Evolutionary conservation across 2,888 invertebrate genomes (phyloP).

Genomic region (Encarsia formosa): DNA sequence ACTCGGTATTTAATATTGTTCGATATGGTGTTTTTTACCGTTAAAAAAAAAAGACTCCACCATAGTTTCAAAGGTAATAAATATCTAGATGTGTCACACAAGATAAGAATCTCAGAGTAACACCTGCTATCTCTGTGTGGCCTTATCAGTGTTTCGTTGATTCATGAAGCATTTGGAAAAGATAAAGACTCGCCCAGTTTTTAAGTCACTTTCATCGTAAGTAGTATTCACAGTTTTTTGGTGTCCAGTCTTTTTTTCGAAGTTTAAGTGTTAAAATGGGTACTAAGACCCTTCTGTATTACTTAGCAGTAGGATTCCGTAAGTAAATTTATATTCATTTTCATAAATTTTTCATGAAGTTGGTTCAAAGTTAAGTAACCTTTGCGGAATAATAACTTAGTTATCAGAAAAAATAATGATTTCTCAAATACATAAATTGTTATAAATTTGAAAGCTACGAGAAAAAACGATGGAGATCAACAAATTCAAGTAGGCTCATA

Average conservation of each 20-base stretch:
- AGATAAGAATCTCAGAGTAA: constrained; percentile 16
- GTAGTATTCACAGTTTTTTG: background rate
- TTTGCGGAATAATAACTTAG: no score
- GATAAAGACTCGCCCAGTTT: constrained; percentile 24
- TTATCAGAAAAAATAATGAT: no score
- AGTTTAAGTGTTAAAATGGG: constrained; percentile 31
- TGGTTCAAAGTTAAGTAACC: no score
- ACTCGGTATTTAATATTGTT: no score
- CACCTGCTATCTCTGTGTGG: constrained; percentile 24
- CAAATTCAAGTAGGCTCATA: no score
- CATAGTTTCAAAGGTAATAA: background rate
- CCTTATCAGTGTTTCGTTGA: constrained; percentile 40
- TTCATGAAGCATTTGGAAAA: constrained; percentile 33
- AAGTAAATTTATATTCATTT: no score
- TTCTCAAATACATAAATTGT: no score
- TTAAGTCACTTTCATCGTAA: background rate
- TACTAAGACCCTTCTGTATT: constrained; percentile 38
- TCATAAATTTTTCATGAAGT: no score
- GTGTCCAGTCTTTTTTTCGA: background rate
- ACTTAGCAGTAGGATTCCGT: constrained; percentile 42
- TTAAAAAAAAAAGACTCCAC: constrained; percentile 15
- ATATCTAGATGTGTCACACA: constrained; percentile 14
- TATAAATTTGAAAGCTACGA: no score
- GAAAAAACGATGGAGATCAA: no score
- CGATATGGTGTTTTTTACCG: no score